Base-by-base conservation (phyloP, 2,797 vertebrate genomes). In the Protonibea diacanthus region DNA sequence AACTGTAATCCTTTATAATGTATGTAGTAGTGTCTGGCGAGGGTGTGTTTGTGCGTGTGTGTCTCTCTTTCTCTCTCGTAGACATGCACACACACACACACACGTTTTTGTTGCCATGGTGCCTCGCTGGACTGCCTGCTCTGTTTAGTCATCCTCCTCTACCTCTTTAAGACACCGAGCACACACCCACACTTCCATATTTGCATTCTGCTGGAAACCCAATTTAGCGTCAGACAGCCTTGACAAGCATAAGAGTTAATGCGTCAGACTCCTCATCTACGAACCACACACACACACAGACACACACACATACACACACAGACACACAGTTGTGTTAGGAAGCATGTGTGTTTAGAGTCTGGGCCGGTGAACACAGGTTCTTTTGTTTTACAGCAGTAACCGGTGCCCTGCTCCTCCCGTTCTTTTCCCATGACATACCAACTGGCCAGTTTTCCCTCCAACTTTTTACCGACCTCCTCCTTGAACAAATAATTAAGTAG, bases 301-400 rank as follows among this genome's bases (percentile, higher is more conserved):
- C 61, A 73, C 45, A 47, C 65, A 79, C 49, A 76, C 76, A 70
- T 55, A 76, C 68, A 76, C 29, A 47, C 61, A 73, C 45, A 47
- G 2, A 81, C 55, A 51, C 52, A 49, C 42, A 23, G 62, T 42
- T 23, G 3, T 64, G 52, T 61, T 45, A 45, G 55, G 74, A 68
- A 70, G 62, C 23, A 47, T 63, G 80, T 79, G 79, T 85, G 79
- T 87, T 83, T 55, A 25, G 49, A 66, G 71, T 90, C 84, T 91
- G 87, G 82, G 73, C 80, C 25, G 25, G 76, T 74, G 86, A 92
- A 94, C 91, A 95, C 89, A 92, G 88, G 74, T 84, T 87, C 89
- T 91, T 93, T 94, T 95, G 93, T 94, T 90, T 89, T 75, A 71
- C 77, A 58, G 70, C 76, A 65, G 73, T 63, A 76, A 86, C 21